These are phyloP conservation scores for Montipora capricornis DNA, from an alignment of 64 coral and sea anemone genomes.

Conservation along the genomic window DNA sequence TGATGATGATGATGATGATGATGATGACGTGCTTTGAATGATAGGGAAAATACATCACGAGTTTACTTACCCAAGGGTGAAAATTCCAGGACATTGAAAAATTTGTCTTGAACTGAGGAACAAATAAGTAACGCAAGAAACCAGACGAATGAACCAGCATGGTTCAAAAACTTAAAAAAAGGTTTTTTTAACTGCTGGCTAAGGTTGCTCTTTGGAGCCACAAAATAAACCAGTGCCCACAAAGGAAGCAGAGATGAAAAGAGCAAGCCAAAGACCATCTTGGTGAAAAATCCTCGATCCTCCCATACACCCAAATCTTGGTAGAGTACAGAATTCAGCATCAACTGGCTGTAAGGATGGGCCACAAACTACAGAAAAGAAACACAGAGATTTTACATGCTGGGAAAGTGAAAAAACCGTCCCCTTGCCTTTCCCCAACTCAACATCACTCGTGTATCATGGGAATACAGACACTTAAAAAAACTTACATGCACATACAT, in stretches of 20 bases:
- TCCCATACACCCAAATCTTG: slow-evolving; percentile 65
- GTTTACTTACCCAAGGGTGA: slow-evolving; percentile 70
- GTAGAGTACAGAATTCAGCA: slow-evolving; percentile 91
- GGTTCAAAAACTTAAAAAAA: slow-evolving; percentile 80
- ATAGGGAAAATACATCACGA: not conserved
- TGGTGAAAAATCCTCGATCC: slow-evolving; percentile 22
- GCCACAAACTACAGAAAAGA: slow-evolving; percentile 72
- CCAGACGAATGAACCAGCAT: slow-evolving; percentile 73
- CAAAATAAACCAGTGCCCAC: slow-evolving; percentile 55
- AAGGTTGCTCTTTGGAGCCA: slow-evolving; percentile 49
- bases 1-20: not conserved
- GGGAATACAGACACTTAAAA: too few relatives aligned
- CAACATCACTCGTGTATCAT: too few relatives aligned
- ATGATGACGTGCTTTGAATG: not conserved
- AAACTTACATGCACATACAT: too few relatives aligned
- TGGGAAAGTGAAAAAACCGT: too few relatives aligned
- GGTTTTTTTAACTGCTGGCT: slow-evolving; percentile 59
- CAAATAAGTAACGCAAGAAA: slow-evolving; percentile 76
- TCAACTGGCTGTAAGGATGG: slow-evolving; percentile 90
- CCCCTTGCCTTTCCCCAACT: too few relatives aligned
- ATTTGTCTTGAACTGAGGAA: slow-evolving; percentile 82
- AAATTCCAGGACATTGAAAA: slow-evolving; percentile 68
- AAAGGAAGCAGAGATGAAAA: slow-evolving; percentile 61
- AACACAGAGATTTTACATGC: not conserved
- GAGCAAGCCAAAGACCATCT: slow-evolving; percentile 19